Percentiles rank a stretch among this genome's conserved stretches.
Conservation (phyloP, 2,113 vertebrate species). For the Eptesicus fuscus region DNA sequence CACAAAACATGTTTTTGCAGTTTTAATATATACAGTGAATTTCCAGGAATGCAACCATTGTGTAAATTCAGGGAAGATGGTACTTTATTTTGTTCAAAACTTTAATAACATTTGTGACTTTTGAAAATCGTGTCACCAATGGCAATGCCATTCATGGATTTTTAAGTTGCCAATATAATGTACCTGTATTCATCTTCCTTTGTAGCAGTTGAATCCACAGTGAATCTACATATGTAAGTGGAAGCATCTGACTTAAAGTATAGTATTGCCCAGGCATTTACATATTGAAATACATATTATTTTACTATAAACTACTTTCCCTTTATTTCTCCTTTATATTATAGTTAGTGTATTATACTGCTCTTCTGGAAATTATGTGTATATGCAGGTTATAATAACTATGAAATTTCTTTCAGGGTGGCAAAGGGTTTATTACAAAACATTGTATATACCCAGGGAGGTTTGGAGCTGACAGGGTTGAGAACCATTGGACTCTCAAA, state of each 20-base stretch:
- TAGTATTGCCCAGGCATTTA: slow-evolving; percentile 31
- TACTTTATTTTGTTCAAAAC: slow-evolving; percentile 48
- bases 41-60: slow-evolving; percentile 26
- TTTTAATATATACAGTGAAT: slow-evolving; percentile 34
- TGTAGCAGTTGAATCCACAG: not conserved
- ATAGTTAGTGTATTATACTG: not conserved
- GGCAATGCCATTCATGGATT: not conserved
- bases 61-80: not conserved
- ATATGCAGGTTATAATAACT: slow-evolving; percentile 26
- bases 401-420: slow-evolving; percentile 31
- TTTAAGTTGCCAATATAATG: not conserved
- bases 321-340: slow-evolving; percentile 37
- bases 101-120: slow-evolving; percentile 31
- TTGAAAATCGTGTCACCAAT: not conserved
- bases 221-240: not conserved
- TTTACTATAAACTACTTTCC: slow-evolving; percentile 14
- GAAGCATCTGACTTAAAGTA: not conserved
- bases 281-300: slow-evolving; percentile 26
- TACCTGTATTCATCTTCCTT: not conserved
- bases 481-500: slow-evolving; percentile 20
- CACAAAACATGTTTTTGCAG: slow-evolving; percentile 29
- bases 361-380: not conserved
- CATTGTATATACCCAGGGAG: not conserved
- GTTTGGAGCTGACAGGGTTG: not conserved
- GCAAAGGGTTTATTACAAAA: not conserved